These are phyloP conservation scores for Drosophila neonasuta DNA, from an alignment of 2,888 invertebrate species.

Conservation along the genomic window DNA sequence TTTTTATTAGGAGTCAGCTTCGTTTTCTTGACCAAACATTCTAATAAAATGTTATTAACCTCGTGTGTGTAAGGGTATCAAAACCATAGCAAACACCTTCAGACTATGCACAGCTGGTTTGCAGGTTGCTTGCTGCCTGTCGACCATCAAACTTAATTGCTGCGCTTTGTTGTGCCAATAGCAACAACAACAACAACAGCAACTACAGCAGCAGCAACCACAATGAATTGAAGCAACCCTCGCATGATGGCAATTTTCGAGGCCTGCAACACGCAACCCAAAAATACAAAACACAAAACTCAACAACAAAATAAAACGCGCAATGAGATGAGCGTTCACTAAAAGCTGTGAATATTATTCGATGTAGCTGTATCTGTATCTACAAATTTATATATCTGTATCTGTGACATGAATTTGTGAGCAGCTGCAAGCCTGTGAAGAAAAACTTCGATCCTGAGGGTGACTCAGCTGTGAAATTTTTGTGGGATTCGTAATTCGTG, in stretches of 20 bases:
- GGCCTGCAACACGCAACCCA: conserved; percentile 61
- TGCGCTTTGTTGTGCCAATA: conserved; percentile 71
- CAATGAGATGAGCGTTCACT: conserved; percentile 19
- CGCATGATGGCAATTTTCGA: conserved; percentile 44
- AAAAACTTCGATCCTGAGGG: conserved; percentile 10
- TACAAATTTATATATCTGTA: conserved; percentile 13
- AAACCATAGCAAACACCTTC: conserved; percentile 28
- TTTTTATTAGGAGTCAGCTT: background rate
- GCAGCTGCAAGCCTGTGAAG: conserved; percentile 47
- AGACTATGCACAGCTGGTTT: conserved; percentile 34
- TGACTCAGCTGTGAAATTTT: conserved; percentile 42
- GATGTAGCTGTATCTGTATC: conserved; percentile 19
- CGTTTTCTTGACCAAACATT: background rate
- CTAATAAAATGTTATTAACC: background rate
- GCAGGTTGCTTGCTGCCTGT: conserved; percentile 46
- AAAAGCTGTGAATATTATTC: conserved; percentile 33
- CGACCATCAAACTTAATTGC: conserved; percentile 67
- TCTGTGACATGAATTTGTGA: conserved; percentile 34
- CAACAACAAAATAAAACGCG: conserved; percentile 12
- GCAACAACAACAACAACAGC: conserved; percentile 22
- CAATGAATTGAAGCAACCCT: conserved; percentile 64
- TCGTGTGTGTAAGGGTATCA: conserved; percentile 17
- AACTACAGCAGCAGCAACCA: conserved; percentile 28
- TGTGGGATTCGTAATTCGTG: conserved; percentile 19
- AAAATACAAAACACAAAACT: conserved; percentile 10